These are phyloP conservation scores for Digitonthophagus gazella DNA, from an alignment of 2,888 invertebrate genomes.

Conservation along the genomic window DNA sequence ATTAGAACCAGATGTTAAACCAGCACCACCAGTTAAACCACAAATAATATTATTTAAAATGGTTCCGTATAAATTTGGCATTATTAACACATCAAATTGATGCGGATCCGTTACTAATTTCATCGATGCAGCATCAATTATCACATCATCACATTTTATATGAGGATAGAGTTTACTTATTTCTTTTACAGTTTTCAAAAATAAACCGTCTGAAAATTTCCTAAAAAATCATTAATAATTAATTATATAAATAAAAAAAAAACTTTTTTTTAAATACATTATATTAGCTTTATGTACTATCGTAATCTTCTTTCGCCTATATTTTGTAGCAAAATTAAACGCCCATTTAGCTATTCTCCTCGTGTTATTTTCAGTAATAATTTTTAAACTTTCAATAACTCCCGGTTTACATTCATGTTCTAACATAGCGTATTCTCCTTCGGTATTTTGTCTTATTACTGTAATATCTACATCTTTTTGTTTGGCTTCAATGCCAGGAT, in stretches of 20 bases:
- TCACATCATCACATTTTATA: conserved; percentile 40
- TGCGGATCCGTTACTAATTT: conserved; percentile 41
- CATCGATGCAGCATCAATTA: conserved; percentile 44
- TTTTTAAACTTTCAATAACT: conserved; percentile 62
- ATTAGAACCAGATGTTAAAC: conserved; percentile 41
- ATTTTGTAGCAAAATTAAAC: conserved; percentile 57
- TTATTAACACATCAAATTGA: conserved; percentile 43
- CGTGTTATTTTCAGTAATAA: conserved; percentile 55
- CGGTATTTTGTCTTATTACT: conserved; percentile 63
- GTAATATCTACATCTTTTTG: conserved; percentile 57
- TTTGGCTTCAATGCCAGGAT: conserved; percentile 51
- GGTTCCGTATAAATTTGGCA: conserved; percentile 46
- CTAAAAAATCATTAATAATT: conserved; percentile 20
- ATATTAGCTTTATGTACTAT: conserved; percentile 65
- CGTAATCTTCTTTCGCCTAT: conserved; percentile 60
- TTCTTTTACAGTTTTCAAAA: conserved; percentile 39
- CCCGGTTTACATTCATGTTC: conserved; percentile 63
- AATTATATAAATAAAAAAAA: not conserved
- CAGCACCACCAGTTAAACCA: conserved; percentile 44
- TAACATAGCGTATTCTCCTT: conserved; percentile 63
- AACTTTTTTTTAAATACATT: conserved; percentile 48
- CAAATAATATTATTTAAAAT: conserved; percentile 42
- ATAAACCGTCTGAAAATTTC: conserved; percentile 48
- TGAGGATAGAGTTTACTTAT: conserved; percentile 41
- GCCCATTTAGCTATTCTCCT: conserved; percentile 60